A percentile compares a stretch with the other conserved stretches of the same genome.
phyloP scores from a whole-genome alignment of 92 coral and sea anemone genomes.

The Heteractis magnifica region DNA sequence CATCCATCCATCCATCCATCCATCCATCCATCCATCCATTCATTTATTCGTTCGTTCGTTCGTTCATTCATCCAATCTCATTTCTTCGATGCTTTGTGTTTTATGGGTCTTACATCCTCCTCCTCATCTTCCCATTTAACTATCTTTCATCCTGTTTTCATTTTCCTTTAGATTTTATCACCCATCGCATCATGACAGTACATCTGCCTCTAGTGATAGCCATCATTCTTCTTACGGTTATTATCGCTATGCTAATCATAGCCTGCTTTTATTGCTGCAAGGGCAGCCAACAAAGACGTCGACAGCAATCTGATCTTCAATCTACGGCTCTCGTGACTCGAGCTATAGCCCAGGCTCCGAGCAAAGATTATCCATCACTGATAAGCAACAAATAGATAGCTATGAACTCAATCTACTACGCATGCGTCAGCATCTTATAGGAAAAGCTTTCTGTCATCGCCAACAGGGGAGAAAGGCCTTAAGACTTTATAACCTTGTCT shows the following conservation, averaged over 20 bases:
- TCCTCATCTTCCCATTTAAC: neutral
- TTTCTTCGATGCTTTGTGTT: too few species aligned
- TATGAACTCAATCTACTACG: neutral
- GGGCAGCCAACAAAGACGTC: neutral
- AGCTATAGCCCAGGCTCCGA: neutral
- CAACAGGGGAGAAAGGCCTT: neutral
- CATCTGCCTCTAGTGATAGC: slow-evolving; percentile 32
- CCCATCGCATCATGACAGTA: slow-evolving; percentile 9
- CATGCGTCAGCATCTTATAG: neutral
- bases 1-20: too few species aligned
- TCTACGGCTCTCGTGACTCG: neutral
- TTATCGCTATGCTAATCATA: slow-evolving; percentile 16
- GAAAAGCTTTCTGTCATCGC: neutral
- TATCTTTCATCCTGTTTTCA: neutral
- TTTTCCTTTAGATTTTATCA: neutral
- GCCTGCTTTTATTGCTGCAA: slow-evolving; percentile 33
- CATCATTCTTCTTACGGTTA: slow-evolving; percentile 5
- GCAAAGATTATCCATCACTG: neutral
- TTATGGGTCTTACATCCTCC: too few species aligned
- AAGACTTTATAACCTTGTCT: too few species aligned
- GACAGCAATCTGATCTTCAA: slow-evolving; percentile 10
- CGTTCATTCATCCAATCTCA: too few species aligned
- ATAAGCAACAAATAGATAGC: neutral
- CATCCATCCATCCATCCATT: too few species aligned
- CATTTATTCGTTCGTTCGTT: too few species aligned